These are phyloP conservation scores for Halocynthia roretzi DNA, from an alignment of 23 tunicate genomes.

Conservation along the genomic window DNA sequence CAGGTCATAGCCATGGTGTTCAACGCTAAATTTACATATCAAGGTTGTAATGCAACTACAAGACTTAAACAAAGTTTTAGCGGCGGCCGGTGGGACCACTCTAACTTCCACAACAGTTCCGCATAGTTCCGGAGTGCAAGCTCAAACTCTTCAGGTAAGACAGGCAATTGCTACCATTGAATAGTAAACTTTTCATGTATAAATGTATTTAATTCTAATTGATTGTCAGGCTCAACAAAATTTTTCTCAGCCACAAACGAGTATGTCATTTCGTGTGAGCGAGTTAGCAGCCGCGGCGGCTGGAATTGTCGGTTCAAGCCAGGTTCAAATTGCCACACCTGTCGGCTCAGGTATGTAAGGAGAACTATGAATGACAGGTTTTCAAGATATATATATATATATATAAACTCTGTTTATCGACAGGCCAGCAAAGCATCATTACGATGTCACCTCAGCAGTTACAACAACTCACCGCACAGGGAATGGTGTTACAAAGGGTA, in stretches of 20 bases:
- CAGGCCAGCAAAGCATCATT: constrained; percentile 32
- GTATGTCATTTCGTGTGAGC: not conserved
- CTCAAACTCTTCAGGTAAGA: no score
- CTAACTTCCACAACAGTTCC: not conserved
- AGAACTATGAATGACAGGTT: not conserved
- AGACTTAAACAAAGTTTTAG: constrained; percentile 8
- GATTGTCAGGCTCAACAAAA: not conserved
- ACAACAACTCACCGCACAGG: constrained; percentile 84
- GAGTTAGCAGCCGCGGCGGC: constrained; percentile 8
- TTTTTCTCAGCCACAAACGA: not conserved
- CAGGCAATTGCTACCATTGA: no score
- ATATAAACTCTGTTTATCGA: not conserved
- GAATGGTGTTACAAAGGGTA: constrained; percentile 47
- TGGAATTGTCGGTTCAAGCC: not conserved
- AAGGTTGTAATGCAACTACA: constrained; percentile 21
- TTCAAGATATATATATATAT: no score
- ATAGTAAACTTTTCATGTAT: no score
- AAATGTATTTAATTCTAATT: not conserved
- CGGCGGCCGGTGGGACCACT: constrained; percentile 5
- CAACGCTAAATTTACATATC: not conserved
- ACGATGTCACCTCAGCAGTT: constrained; percentile 82
- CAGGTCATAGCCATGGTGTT: not conserved
- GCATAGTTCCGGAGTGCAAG: not conserved
- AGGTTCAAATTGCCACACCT: not conserved
- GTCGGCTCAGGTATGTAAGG: not conserved